Evolutionary conservation across 2,797 vertebrate genomes (phyloP), one percentile per base, ranked within the genome.

Genomic region (Neopelma chrysocephalum): DNA sequence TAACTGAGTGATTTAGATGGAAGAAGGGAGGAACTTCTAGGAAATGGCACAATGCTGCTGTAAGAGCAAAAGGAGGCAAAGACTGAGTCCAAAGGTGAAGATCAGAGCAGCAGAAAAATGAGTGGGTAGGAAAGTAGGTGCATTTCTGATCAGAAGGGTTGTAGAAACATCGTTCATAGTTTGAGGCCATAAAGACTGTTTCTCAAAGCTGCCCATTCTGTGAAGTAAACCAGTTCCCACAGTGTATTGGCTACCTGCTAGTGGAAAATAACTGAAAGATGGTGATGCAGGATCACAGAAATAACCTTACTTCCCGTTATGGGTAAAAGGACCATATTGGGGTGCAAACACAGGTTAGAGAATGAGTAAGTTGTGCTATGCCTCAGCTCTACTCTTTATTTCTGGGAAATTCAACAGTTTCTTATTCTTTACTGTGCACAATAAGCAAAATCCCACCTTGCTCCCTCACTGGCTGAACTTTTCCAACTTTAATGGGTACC

Each of bases 1-100:
- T 79, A 87, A 91, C 90, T 89, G 92, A 90, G 71, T 94, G 96
- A 96, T 94, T 97, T 96, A 94, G 92, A 95, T 95, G 89, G 54
- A 97, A 25, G 62, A 93, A 87, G 76, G 84, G 84, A 96, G 81
- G 79, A 92, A 90, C 77, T 81, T 92, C 53, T 91, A 86, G 94
- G 91, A 97, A 97, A 95, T 75, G 68, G 51, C 73, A 94, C 32
- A 65, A 45, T 1, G 11, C 42, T 89, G 48, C 75, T 93, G 68
- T 70, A 68, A 82, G 83, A 95, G 75, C 47, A 93, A 83, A 82
- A 95, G 73, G 83, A 92, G 87, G 53, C 71, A 83, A 81, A 96
- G 77, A 65, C 43, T 57, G 83, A 87, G 94, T 82, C 78, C 2
- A 38, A 91, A 94, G 91, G 90, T 92, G 90, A 93, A 88, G 87